phyloP scores from a whole-genome alignment of 2,113 vertebrate species.

The Dicentrarchus labrax region DNA sequence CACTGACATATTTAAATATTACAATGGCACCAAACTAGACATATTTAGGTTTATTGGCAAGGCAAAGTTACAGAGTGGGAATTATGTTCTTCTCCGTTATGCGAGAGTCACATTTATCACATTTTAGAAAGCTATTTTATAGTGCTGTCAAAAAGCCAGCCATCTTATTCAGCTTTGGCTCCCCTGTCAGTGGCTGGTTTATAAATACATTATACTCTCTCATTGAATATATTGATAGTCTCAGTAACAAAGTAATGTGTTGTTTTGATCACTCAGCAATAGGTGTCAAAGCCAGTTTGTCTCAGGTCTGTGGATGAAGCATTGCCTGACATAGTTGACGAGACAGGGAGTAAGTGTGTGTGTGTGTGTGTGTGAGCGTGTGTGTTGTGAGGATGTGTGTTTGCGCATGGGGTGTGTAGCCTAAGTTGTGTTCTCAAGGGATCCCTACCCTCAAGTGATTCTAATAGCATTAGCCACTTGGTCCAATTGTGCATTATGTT shows the following conservation, averaged over 20 bases:
- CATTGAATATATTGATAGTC: slow-evolving; percentile 45
- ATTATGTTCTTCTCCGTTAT: slow-evolving; percentile 47
- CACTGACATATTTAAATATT: slow-evolving; percentile 30
- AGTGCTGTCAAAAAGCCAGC: slow-evolving; percentile 60
- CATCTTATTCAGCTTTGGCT: slow-evolving; percentile 37
- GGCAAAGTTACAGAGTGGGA: slow-evolving; percentile 37
- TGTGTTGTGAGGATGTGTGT: neutral
- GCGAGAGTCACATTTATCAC: slow-evolving; percentile 57
- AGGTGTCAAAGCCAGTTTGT: slow-evolving; percentile 56
- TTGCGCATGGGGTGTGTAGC: slow-evolving; percentile 6
- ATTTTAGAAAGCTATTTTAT: slow-evolving; percentile 62
- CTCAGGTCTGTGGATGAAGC: slow-evolving; percentile 57
- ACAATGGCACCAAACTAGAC: slow-evolving; percentile 11
- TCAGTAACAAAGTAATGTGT: slow-evolving; percentile 40
- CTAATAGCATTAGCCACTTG: slow-evolving; percentile 50
- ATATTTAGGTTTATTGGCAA: slow-evolving; percentile 38
- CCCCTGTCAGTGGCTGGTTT: slow-evolving; percentile 31
- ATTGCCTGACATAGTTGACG: slow-evolving; percentile 21
- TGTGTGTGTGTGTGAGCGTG: slow-evolving; percentile 7
- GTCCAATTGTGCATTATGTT: slow-evolving; percentile 46
- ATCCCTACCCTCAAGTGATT: slow-evolving; percentile 35
- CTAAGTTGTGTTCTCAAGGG: slow-evolving; percentile 34
- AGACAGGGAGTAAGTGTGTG: slow-evolving; percentile 27
- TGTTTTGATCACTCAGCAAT: slow-evolving; percentile 66
- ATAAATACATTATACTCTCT: slow-evolving; percentile 52